These are phyloP conservation scores for Chaetophractus vellerosus DNA, from an alignment of 2,797 vertebrate genomes.

Conservation along the genomic window DNA sequence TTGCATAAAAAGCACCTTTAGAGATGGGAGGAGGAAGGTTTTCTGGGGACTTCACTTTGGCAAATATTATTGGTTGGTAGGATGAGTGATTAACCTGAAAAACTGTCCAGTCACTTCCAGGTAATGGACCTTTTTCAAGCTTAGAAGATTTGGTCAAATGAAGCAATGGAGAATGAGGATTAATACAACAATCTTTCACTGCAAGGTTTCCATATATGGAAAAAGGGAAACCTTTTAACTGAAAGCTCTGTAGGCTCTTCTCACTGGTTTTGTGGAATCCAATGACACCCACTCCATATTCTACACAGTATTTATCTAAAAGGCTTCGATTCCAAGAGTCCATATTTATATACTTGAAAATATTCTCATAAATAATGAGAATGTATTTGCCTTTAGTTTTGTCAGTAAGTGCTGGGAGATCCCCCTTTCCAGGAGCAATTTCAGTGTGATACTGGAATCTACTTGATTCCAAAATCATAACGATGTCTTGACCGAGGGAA, in stretches of 20 bases:
- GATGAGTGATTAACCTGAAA: constrained; percentile 97
- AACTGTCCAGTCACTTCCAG: constrained; percentile 96
- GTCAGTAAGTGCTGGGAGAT: constrained; percentile 95
- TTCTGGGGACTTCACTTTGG: constrained; percentile 92
- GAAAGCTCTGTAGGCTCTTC: constrained; percentile 93
- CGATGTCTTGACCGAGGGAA: constrained; percentile 96
- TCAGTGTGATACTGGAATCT: constrained; percentile 96
- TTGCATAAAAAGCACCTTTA: constrained; percentile 92
- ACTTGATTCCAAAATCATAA: constrained; percentile 96
- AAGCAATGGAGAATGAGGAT: constrained; percentile 95
- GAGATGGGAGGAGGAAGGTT: constrained; percentile 87
- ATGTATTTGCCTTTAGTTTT: constrained; percentile 95
- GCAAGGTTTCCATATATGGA: constrained; percentile 94
- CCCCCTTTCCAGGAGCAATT: constrained; percentile 98
- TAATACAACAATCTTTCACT: constrained; percentile 96
- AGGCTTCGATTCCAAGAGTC: constrained; percentile 97
- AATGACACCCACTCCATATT: constrained; percentile 96
- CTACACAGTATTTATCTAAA: constrained; percentile 96
- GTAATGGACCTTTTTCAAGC: constrained; percentile 93
- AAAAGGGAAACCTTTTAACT: constrained; percentile 94
- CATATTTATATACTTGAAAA: constrained; percentile 96
- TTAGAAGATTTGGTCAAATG: constrained; percentile 94
- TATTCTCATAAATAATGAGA: constrained; percentile 97
- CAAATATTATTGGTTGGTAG: constrained; percentile 96
- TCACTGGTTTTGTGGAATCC: constrained; percentile 96